These are phyloP conservation scores for Linnaemya vulpina DNA, from an alignment of 2,888 invertebrate species.

Conservation along the genomic window DNA sequence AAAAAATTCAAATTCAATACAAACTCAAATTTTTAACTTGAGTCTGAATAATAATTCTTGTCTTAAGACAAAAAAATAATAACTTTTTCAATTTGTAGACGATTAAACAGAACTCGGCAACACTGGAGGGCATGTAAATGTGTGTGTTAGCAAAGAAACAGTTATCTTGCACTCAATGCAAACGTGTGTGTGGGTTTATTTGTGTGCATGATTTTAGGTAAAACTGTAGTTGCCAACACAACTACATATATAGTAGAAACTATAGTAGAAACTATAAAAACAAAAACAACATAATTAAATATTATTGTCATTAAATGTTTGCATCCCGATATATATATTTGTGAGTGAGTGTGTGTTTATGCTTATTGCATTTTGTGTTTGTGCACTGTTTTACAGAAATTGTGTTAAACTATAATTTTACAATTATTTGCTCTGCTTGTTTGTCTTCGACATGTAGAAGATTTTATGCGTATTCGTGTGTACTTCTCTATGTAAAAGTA, in stretches of 20 bases:
- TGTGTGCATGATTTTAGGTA: slow-evolving; percentile 29
- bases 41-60: too few species aligned
- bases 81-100: too few species aligned
- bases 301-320: slow-evolving; percentile 36
- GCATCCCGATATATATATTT: slow-evolving; percentile 6
- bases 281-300: slow-evolving; percentile 43
- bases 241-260: slow-evolving; percentile 25
- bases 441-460: slow-evolving; percentile 23
- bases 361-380: neutral
- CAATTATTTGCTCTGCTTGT: slow-evolving; percentile 46
- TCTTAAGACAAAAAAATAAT: too few species aligned
- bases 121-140: too few species aligned
- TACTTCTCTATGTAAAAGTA: slow-evolving; percentile 21
- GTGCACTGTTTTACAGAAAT: slow-evolving; percentile 22
- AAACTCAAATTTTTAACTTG: too few species aligned
- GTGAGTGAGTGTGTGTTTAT: neutral
- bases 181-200: slow-evolving; percentile 39
- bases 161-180: slow-evolving; percentile 41
- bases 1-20: too few species aligned
- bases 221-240: slow-evolving; percentile 41
- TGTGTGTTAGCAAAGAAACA: slow-evolving; percentile 20
- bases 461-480: slow-evolving; percentile 5
- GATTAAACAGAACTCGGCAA: too few species aligned
- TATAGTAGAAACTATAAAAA: slow-evolving; percentile 1
- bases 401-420: slow-evolving; percentile 51